Evolutionary conservation across 1,140 invertebrate species (phyloP), one percentile per base, ranked within the genome.

Genomic region (Mesaphorura yosii): DNA sequence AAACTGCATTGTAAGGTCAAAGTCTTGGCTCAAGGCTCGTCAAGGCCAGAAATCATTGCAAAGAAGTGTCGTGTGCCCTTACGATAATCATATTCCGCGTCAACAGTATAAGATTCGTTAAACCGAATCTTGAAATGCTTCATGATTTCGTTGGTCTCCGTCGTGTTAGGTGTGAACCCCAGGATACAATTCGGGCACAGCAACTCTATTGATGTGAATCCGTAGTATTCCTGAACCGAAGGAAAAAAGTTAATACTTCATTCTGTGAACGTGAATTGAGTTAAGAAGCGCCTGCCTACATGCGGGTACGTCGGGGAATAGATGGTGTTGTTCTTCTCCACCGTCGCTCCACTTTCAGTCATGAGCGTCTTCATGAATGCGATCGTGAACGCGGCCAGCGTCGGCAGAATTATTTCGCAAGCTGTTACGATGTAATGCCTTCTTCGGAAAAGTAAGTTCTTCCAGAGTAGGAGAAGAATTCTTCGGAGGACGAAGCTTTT

Each of bases 341-440:
- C 28, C 20, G 31, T 48, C 20, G 31, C 20, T 6, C 20, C 31
- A 5, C 47, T 19, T 23, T 47, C 29, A 52, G 26, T 23, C 6
- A 44, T 14, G n/a, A 23, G 39, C 15, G 39, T 26, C 19, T 22
- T 25, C 17, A 26, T n/a, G 42, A 47, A 67, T 22, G 65, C 66
- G 12, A 69, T 51, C 19, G 69, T 28, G 7, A 63, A 29, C 34
- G 69, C 70, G 48, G 69, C 55, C 26, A 68, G 27, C 2, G 69
- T 63, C 3, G 67, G 69, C 1, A 72, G 62, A 3, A 68, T 19
- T 29, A 70, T 59, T 60, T 72, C 71, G 10, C 67, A 66, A 23
- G 68, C 26, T 25, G 70, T 70, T 28, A 72, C 59, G 28, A 72
- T 42, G 64, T 65, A 71, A 57, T 73, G 71, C 19, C 67, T 53